Base-by-base conservation (phyloP, 2,797 vertebrate genomes). In the Furcifer pardalis region DNA sequence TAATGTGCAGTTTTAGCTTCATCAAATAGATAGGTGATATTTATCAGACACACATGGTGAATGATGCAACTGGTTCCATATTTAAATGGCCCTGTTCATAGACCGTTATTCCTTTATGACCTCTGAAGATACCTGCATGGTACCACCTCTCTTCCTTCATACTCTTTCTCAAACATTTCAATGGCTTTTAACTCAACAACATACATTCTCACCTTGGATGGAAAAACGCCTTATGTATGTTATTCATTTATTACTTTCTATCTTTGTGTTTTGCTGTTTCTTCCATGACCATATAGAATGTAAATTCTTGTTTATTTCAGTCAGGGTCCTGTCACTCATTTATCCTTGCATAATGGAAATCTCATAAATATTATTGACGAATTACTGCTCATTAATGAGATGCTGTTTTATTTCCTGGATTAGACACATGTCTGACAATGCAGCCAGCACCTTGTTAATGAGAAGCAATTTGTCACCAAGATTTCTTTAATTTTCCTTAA, bases 111-210 rank as follows among this genome's bases (percentile, higher is more conserved):
- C 40, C n/a, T 1, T 49, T 40, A 40, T 40, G 23, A 4, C 62
- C 21, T 27, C 79, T 9, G 25, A 30, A 46, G 72, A 79, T 19
- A 62, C 10, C 2, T 63, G 27, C 23, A 32, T 27, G 52, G 12
- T 59, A 21, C 9, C 3, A 35, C 63, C 9, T 78, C 23, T 78
- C 40, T 78, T 30, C 32, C 32, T 62, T 59, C 66, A 79, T 62
- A 84, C 63, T 32, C 32, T 7, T 84, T 77, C 52, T 84, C 52
- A 30, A 72, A n/a, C 44, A 59, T 81, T 82, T 62, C 35, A 62
- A 4, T 32, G 9, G 40, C 3, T 37, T 56, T 79, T 79, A 30
- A 37, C 68, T 30, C 10, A 3, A 40, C 12, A 19, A 9, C 32
- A 6, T 23, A 23, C 17, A 19, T 80, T 35, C 23, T 81, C 19